Evolutionary conservation across 2,888 invertebrate species (phyloP).

Genomic region (Strigamia transsilvanica): DNA sequence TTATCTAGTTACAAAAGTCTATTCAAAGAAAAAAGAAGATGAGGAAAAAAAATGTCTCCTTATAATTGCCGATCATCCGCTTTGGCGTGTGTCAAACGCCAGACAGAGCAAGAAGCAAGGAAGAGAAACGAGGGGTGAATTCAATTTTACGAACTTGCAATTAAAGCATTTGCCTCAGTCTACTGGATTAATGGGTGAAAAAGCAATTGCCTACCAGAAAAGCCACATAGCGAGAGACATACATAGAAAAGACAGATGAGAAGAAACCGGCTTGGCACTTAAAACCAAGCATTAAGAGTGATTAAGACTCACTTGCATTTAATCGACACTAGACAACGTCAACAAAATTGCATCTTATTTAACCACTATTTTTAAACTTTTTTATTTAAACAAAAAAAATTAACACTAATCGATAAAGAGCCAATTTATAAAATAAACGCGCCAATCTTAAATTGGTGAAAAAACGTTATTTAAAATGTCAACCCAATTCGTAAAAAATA

Average conservation of each 20-base stretch:
- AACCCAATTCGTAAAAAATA: neutral
- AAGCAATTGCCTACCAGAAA: conserved; percentile 42
- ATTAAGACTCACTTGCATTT: conserved; percentile 44
- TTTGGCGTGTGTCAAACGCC: conserved; percentile 38
- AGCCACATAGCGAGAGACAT: conserved; percentile 27
- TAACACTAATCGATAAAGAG: conserved; percentile 6
- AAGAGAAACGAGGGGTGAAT: conserved; percentile 44
- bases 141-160: conserved; percentile 44
- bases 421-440: neutral
- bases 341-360: conserved; percentile 39
- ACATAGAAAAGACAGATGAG: conserved; percentile 42
- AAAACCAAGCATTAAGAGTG: conserved; percentile 42
- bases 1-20: neutral
- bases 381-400: neutral
- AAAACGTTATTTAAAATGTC: neutral
- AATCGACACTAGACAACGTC: conserved; percentile 44
- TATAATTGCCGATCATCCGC: conserved; percentile 36
- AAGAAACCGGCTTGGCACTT: conserved; percentile 36
- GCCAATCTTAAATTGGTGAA: neutral
- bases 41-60: conserved; percentile 9
- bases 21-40: neutral
- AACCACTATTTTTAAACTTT: conserved; percentile 9
- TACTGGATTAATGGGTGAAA: conserved; percentile 32
- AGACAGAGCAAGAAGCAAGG: conserved; percentile 5
- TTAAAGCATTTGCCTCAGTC: conserved; percentile 44